Evolutionary conservation across 2,888 invertebrate genomes (phyloP), one percentile per base, ranked within the genome.

Genomic region (Rhingia campestris): DNA sequence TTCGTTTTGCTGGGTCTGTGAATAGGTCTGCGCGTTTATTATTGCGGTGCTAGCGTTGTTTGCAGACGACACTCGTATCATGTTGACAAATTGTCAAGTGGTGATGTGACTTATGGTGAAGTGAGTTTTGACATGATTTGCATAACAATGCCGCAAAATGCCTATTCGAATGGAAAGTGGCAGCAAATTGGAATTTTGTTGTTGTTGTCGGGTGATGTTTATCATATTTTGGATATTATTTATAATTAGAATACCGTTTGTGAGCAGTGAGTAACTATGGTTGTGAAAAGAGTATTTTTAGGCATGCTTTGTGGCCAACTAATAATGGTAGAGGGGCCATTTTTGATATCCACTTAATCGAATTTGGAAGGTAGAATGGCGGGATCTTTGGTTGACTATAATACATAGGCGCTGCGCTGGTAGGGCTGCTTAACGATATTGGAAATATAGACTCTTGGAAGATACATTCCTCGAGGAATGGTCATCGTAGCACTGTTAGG

Each of bases 21-120:
- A 30, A 5, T 32, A 30, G 22, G 22, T 9, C 10, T 30, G 30
- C 22, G 49, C 22, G 22, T 22, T 22, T 22, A 22, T 22, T 22
- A 30, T 22, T 49, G 49, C 30, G 30, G 10, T 41, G 41, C 3
- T 10, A 30, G 10, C 7, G 30, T 30, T 41, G 41, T 9, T 10
- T 49, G 10, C 7, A 30, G 30, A 10, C 10, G 30, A 10, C 30
- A 4, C 30, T 30, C 30, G 30, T 49, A 30, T 49, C 22, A 37
- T 56, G 56, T 56, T 56, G 56, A 56, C 56, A 56, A 56, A 56
- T 56, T 56, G 56, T 56, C 35, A 37, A 56, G 37, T 37, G 39
- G 35, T 37, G 37, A 49, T 49, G 49, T 49, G 49, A 49, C 49
- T 49, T 49, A 49, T 49, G 49, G 22, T 10, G 43, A 45, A 45